A percentile compares a stretch with the other conserved stretches of the same genome.
Conservation (phyloP, 2,113 vertebrate genomes). For the Dicerorhinus sumatrensis region DNA sequence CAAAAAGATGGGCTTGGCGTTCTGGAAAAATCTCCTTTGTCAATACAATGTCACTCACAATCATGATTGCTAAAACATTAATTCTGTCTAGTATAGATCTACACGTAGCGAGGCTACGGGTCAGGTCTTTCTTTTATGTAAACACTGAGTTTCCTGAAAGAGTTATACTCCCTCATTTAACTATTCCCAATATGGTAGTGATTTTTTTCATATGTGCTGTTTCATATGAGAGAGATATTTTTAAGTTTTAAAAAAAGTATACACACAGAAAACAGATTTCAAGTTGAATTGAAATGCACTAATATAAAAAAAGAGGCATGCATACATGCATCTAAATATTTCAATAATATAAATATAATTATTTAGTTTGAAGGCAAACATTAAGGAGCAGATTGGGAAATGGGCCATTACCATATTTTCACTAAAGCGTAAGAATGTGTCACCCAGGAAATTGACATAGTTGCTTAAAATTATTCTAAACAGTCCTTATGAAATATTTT, state of each 20-base stretch:
- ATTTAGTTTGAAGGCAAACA: conserved; percentile 71
- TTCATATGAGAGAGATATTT: not conserved
- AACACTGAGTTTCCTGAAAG: not conserved
- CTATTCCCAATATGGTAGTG: not conserved
- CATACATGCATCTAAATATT: not conserved
- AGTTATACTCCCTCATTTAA: not conserved
- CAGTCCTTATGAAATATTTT: conserved; percentile 82
- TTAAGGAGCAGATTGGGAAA: conserved; percentile 77
- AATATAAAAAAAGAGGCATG: not conserved
- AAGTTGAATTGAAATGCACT: not conserved
- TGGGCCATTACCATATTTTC: conserved; percentile 72
- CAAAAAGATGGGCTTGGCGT: not conserved
- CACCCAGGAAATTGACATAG: conserved; percentile 67
- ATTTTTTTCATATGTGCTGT: not conserved
- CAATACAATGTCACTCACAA: not conserved
- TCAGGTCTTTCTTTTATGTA: not conserved
- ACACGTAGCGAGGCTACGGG: not conserved
- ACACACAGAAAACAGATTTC: not conserved
- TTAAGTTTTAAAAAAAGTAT: not conserved
- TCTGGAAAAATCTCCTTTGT: not conserved
- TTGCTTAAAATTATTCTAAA: conserved; percentile 84
- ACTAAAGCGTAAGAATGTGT: conserved; percentile 66
- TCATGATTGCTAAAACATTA: not conserved
- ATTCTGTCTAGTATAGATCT: not conserved
- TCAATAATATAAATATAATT: conserved; percentile 60